Base-by-base conservation (phyloP, 2,888 invertebrate genomes). In the Cyclophora albipunctata region DNA sequence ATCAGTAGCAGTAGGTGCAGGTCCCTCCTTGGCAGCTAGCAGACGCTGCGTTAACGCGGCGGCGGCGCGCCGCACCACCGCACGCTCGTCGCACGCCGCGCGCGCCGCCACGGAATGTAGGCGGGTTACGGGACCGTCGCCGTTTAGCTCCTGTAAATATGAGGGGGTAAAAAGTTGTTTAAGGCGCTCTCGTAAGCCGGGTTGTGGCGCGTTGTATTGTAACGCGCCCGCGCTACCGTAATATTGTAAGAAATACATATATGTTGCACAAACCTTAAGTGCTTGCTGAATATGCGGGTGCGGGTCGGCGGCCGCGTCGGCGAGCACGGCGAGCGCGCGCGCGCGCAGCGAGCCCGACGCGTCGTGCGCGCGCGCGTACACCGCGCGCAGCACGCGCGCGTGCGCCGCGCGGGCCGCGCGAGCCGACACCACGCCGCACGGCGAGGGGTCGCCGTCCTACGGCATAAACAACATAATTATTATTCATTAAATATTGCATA, bases 301-400 rank as follows among this genome's bases (percentile, higher is more conserved):
- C 71, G 69, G 3, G 66, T 52, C 52, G 37, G 71, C 67, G 34
- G 91, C 83, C 54, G 88, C 83, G 45, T 90, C 90, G 0, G 90
- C 81, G 46, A 93, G 81, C 6, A 90, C 80, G 3, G 81, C 69
- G 56, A 93, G 85, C 3, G 93, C 92, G 67, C 92, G 90, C 45
- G 91, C 88, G 45, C 93, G 85, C 42, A 94, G 88, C 55, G 90
- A 81, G 59, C 90, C 87, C 2, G 92, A 91, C 4, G 74, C 76
- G 72, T 93, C 93, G 50, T 78, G 64, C 49, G 89, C 90, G 42
- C 91, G 84, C 45, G 87, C 86, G 57, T 90, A 79, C 47, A 91
- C 77, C 3, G 90, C 88, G 7, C 82, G 85, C 53, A 92, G 63
- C 5, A 91, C 69, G 34, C 66, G 68, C 2, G 54, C 60, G 59